Evolutionary conservation across 2,888 invertebrate species (phyloP).

Genomic region (Cryptus viduatorius): DNA sequence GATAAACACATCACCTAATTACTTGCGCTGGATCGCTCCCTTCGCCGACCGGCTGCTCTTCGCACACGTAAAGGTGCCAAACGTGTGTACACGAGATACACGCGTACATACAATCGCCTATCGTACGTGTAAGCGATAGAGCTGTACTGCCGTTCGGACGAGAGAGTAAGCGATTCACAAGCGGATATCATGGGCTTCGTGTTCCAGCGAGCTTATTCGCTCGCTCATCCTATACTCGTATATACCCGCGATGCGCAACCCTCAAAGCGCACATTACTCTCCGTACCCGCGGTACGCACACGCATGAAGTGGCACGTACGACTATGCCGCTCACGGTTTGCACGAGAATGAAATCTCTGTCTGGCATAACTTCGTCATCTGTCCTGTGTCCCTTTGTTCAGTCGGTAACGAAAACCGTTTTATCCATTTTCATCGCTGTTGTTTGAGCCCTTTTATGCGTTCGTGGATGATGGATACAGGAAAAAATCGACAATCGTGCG

Average conservation of each 20-base stretch:
- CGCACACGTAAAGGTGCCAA: conserved; percentile 60
- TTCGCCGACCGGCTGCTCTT: conserved; percentile 74
- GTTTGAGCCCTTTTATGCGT: background rate
- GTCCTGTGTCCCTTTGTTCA: background rate
- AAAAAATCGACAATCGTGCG: background rate
- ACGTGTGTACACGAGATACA: conserved; percentile 33
- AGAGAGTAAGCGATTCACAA: conserved; percentile 41
- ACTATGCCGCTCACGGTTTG: background rate
- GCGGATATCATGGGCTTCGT: conserved; percentile 51
- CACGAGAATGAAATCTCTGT: conserved; percentile 32
- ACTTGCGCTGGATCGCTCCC: conserved; percentile 79
- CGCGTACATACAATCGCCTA: conserved; percentile 48
- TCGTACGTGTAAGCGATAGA: conserved; percentile 49
- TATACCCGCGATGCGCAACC: conserved; percentile 11
- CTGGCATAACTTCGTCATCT: conserved; percentile 18
- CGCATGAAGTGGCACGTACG: conserved; percentile 63
- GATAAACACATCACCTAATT: conserved; percentile 83
- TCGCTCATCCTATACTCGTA: conserved; percentile 35
- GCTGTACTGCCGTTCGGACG: conserved; percentile 26
- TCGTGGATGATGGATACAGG: background rate
- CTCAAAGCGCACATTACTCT: conserved; percentile 38
- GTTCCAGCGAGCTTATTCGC: conserved; percentile 40
- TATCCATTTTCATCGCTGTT: background rate
- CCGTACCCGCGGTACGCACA: conserved; percentile 14
- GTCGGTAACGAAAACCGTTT: background rate